Conservation (phyloP, 2,797 vertebrate species). For the Lacerta viridis region DNA sequence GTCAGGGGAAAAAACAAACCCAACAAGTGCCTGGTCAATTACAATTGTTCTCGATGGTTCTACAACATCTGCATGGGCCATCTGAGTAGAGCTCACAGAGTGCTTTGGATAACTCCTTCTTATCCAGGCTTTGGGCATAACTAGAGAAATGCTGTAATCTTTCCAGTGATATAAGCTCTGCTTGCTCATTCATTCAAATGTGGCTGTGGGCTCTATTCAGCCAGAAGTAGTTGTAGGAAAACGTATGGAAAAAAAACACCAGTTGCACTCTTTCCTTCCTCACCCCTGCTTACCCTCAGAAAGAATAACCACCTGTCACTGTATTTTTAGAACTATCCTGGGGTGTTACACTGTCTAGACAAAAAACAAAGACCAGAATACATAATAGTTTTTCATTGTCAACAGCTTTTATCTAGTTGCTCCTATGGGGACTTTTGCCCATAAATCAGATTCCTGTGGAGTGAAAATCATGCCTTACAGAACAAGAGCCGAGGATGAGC, state of each 20-base stretch:
- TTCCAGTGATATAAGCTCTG: constrained; percentile 6
- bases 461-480: constrained; percentile 55
- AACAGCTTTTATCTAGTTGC: constrained; percentile 62
- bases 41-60: background rate
- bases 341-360: constrained; percentile 77
- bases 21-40: background rate
- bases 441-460: constrained; percentile 72
- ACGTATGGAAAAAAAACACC: rapidly evolving
- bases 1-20: background rate
- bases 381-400: constrained; percentile 60
- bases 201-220: constrained; percentile 42
- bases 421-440: constrained; percentile 58
- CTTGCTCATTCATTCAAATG: constrained; percentile 13
- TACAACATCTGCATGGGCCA: background rate
- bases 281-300: constrained; percentile 22
- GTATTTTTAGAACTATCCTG: constrained; percentile 57
- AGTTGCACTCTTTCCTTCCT: constrained; percentile 41
- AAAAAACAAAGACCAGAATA: constrained; percentile 66
- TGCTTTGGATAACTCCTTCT: background rate
- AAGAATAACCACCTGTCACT: constrained; percentile 60
- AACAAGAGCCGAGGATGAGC: constrained; percentile 54
- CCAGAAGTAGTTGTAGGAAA: constrained; percentile 40
- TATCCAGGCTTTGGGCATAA: constrained; percentile 31
- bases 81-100: background rate
- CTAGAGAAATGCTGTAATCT: constrained; percentile 8